Evolutionary conservation across 2,797 vertebrate genomes (phyloP).

Genomic region (Dryobates pubescens): DNA sequence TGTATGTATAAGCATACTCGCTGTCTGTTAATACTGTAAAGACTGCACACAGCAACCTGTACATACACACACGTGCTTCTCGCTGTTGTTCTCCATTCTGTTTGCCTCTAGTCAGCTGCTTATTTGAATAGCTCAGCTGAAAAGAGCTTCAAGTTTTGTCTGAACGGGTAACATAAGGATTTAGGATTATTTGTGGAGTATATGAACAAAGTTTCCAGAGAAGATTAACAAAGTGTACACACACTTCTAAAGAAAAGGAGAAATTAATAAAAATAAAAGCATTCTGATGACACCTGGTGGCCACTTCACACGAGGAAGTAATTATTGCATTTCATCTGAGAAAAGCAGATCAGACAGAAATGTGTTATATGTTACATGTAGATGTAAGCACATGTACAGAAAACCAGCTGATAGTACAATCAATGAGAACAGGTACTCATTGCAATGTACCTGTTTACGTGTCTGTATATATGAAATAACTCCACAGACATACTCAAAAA

Average conservation of each 20-base stretch:
- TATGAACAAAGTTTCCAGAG: constrained; percentile 41
- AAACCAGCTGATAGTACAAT: not conserved
- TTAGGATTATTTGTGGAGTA: not conserved
- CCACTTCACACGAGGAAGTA: constrained; percentile 56
- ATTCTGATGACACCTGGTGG: constrained; percentile 85
- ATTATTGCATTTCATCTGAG: not conserved
- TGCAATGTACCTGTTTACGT: not conserved
- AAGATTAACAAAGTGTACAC: not conserved
- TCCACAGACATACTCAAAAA: not conserved
- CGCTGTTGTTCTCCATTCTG: not conserved
- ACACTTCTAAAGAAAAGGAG: not conserved
- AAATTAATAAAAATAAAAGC: constrained; percentile 69
- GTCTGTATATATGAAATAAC: not conserved
- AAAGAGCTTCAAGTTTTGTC: not conserved
- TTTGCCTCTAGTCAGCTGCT: not conserved
- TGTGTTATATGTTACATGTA: not conserved
- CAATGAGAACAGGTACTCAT: not conserved
- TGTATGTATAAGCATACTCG: too few species aligned
- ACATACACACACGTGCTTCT: not conserved
- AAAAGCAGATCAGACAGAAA: not conserved
- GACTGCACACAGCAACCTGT: not conserved
- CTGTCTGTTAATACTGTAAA: not conserved
- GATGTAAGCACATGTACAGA: not conserved
- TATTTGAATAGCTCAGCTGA: not conserved
- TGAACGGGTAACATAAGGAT: not conserved